A percentile compares a stretch with the other conserved stretches of the same genome.
Evolutionary conservation across 2,797 vertebrate genomes (phyloP).

Genomic region (Trachops cirrhosus): DNA sequence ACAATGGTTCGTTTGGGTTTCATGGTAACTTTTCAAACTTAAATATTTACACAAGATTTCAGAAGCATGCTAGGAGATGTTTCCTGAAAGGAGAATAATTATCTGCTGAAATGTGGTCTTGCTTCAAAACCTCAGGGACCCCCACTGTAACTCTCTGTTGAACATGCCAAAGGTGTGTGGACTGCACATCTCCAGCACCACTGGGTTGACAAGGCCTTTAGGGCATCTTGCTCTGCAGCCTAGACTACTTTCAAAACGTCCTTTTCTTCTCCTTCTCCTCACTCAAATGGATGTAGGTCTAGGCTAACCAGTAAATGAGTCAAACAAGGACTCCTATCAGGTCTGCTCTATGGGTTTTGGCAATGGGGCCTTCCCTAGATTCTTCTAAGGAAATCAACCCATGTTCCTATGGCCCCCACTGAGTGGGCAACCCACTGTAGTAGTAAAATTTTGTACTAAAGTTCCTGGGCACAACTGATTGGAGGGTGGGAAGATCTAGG

Average conservation of each 20-base stretch:
- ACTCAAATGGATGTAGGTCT: background rate
- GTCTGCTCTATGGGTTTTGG: background rate
- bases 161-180: background rate
- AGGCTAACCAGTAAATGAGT: background rate
- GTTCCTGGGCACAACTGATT: background rate
- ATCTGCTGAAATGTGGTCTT: background rate
- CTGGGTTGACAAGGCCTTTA: background rate
- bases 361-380: background rate
- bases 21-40: background rate
- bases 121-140: background rate
- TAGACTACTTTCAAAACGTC: slow-evolving; percentile 10
- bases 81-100: background rate
- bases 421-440: background rate
- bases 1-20: background rate
- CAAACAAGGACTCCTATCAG: background rate
- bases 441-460: background rate
- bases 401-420: background rate
- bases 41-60: background rate
- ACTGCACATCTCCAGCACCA: background rate
- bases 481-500: background rate
- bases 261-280: background rate
- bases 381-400: background rate
- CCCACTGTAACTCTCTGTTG: background rate
- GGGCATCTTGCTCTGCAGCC: background rate
- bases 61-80: background rate